Evolutionary conservation across 2,113 vertebrate genomes (phyloP), one percentile per base, ranked within the genome.

Genomic region (Macquaria australasica): DNA sequence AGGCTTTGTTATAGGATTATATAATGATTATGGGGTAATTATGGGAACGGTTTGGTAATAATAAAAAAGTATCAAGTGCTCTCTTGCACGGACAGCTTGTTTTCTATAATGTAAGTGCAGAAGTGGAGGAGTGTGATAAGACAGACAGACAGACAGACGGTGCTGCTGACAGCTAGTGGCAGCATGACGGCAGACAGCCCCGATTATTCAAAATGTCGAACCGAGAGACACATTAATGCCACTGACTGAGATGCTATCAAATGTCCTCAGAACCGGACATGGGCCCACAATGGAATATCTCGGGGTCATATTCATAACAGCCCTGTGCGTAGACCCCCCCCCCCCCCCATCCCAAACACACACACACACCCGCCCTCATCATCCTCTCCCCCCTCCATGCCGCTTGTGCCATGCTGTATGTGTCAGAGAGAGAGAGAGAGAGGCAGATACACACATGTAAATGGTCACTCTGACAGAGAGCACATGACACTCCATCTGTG

Each of bases 11-110:
- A 96, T 95, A 94, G 97, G 98, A 98, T 99, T 99, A 99, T 99
- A 98, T 98, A 98, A 99, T 99, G 98, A 98, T 97, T 97, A 97
- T 97, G 97, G 96, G 96, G 97, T 98, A 98, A 98, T 99, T 98
- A 98, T 97, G 97, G 96, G 92, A 95, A 97, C 94, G 96, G 96
- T 96, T 97, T 96, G 96, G 97, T 91, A 89, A 93, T 97, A 98
- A 97, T 97, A 97, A 97, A 97, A 94, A 97, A 97, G 96, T 97
- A 97, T 97, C 96, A 96, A 96, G 95, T 96, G 96, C 96, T 94
- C 95, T 95, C 93, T 76, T 78, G 88, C 89, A 96, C 94, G 95
- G 95, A 93, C 93, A 94, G 96, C 96, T 96, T 97, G 96, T 96
- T 97, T 97, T 96, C 95, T 96, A 95, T 92, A 94, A 96, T 96